Conservation (phyloP, 1,140 invertebrate species). For the Aphidius gifuensis region DNA sequence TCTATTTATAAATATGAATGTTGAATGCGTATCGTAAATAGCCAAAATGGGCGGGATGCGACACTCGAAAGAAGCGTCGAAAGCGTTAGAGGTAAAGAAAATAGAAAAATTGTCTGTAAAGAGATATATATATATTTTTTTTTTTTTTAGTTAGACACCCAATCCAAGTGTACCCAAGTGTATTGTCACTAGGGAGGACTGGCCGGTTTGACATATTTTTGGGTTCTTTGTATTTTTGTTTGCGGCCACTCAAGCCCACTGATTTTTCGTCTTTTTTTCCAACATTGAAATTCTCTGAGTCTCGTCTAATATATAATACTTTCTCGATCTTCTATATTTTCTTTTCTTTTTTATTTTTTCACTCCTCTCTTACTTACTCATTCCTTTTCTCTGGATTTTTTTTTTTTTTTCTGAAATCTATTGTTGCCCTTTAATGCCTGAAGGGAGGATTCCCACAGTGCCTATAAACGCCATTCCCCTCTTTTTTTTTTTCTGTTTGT, state of each 20-base stretch:
- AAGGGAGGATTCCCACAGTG: constrained; percentile 30
- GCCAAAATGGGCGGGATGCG: not conserved
- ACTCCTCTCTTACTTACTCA: constrained; percentile 22
- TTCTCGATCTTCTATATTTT: constrained; percentile 14
- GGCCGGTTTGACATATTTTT: constrained; percentile 46
- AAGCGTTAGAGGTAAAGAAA: not conserved
- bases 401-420: constrained; percentile 25
- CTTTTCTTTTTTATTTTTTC: constrained; percentile 18
- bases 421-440: constrained; percentile 31
- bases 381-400: constrained; percentile 9
- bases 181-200: constrained; percentile 23
- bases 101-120: constrained; percentile 3
- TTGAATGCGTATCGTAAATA: not conserved
- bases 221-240: constrained; percentile 46
- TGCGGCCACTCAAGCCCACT: constrained; percentile 47
- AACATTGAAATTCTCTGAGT: too few relatives aligned
- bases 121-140: not conserved
- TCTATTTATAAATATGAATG: too few relatives aligned
- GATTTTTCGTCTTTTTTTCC: constrained; percentile 2
- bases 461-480: constrained; percentile 22
- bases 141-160: constrained; percentile 20
- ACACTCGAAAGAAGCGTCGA: constrained; percentile 4
- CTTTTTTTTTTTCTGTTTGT: constrained; percentile 15
- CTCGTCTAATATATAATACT: constrained; percentile 1
- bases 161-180: too few relatives aligned